Base-by-base conservation (phyloP, 2,113 vertebrate genomes). In the Lophius piscatorius region DNA sequence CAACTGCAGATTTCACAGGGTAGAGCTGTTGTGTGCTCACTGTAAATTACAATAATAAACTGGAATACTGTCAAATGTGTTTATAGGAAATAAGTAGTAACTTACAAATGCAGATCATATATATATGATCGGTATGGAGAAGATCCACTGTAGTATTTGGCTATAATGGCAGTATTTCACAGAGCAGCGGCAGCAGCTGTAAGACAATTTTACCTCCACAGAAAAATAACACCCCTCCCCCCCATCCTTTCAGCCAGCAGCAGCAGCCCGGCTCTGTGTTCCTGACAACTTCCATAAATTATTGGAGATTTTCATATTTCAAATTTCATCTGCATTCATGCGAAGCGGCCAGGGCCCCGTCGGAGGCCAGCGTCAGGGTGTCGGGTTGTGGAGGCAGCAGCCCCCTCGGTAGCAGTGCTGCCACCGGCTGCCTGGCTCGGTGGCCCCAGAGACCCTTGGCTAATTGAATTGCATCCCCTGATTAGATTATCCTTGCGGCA, bases 271-370 rank as follows among this genome's bases (percentile, higher is more conserved):
- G 63, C 83, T 80, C 73, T 54, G 93, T 92, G 92, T 93, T 94
- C 92, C 93, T 96, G 95, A 98, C 96, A 99, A 95, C 93, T 94
- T 96, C 93, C 96, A 98, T 98, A 96, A 96, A 98, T 98, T 98
- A 98, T 94, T 94, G 93, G 90, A 91, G 93, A 98, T 98, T 98
- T 99, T 99, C 95, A 98, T 98, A 98, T 98, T 98, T 98, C 94
- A 97, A 93, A 97, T 98, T 97, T 98, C 94, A 97, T 97, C 97
- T 98, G 94, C 96, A 98, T 99, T 97, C 97, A 96, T 95, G 94
- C 88, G 93, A 87, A 84, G 92, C 90, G 89, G 92, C 92, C 93
- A 85, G 92, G 92, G 92, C 41, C 74, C 47, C 24, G 60, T 45
- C 18, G 18, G 83, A 76, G 66, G 49, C 56, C 88, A 92, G 76